These are phyloP conservation scores for Prosopocoilus inquinatus DNA, from an alignment of 2,888 invertebrate genomes.

Conservation along the genomic window DNA sequence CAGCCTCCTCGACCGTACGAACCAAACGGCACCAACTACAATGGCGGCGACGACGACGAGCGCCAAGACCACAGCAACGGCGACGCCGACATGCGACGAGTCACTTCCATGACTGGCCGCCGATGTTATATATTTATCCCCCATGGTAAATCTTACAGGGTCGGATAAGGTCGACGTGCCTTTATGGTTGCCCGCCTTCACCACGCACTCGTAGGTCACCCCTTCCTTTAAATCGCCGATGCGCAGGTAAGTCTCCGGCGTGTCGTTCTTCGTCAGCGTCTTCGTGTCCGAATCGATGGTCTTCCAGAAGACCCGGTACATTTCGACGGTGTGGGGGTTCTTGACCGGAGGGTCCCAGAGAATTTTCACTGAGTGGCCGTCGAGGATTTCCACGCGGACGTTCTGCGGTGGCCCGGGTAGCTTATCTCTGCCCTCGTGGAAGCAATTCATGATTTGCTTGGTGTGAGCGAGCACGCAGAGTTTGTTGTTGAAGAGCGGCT, in stretches of 20 bases:
- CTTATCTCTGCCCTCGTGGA: slow-evolving; percentile 73
- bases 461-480: slow-evolving; percentile 73
- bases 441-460: slow-evolving; percentile 74
- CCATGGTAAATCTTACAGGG: slow-evolving; percentile 72
- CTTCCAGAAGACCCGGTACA: slow-evolving; percentile 82
- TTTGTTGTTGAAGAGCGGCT: slow-evolving; percentile 62
- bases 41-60: slow-evolving; percentile 62
- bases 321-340: slow-evolving; percentile 78
- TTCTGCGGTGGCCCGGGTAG: slow-evolving; percentile 79
- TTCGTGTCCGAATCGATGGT: slow-evolving; percentile 58
- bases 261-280: slow-evolving; percentile 67
- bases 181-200: slow-evolving; percentile 77
- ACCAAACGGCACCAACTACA: slow-evolving; percentile 61
- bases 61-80: slow-evolving; percentile 64
- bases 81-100: slow-evolving; percentile 59
- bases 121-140: slow-evolving; percentile 70
- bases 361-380: slow-evolving; percentile 60
- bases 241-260: slow-evolving; percentile 67
- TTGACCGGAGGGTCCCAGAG: slow-evolving; percentile 78
- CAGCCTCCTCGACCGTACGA: slow-evolving; percentile 62
- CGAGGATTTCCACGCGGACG: slow-evolving; percentile 57
- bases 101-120: slow-evolving; percentile 60
- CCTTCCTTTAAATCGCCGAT: slow-evolving; percentile 72
- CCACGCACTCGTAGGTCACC: slow-evolving; percentile 73
- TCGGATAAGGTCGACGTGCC: slow-evolving; percentile 74